Evolutionary conservation across 2,113 vertebrate species (phyloP).

Genomic region (Natator depressus): DNA sequence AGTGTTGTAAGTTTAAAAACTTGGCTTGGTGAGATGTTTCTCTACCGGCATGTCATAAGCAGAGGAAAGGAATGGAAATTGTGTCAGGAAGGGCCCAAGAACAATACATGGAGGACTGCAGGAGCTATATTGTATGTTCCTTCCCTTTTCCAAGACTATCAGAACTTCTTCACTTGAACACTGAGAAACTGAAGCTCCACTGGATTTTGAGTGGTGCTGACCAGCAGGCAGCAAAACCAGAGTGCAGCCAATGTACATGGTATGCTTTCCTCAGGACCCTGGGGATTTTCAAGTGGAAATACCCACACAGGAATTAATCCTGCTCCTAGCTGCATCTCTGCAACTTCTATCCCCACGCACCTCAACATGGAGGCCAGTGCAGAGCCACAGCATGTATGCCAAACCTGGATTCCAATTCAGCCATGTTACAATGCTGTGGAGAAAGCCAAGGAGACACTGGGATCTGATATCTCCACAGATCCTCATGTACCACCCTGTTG

Average conservation of each 20-base stretch:
- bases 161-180: background rate
- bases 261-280: background rate
- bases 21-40: background rate
- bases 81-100: background rate
- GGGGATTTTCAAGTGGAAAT: background rate
- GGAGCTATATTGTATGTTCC: background rate
- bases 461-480: background rate
- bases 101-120: background rate
- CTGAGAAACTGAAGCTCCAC: background rate
- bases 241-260: background rate
- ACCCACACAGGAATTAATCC: background rate
- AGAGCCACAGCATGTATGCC: background rate
- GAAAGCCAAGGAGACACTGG: background rate
- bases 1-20: background rate
- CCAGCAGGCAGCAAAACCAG: background rate
- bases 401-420: background rate
- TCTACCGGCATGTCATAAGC: background rate
- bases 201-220: background rate
- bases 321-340: background rate
- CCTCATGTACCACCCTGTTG: background rate
- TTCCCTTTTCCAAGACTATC: slow-evolving; percentile 3
- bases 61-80: background rate
- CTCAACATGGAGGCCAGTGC: background rate
- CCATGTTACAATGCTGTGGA: background rate
- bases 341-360: background rate